Conservation (phyloP, 1,140 invertebrate genomes). For the Sitophilus oryzae region DNA sequence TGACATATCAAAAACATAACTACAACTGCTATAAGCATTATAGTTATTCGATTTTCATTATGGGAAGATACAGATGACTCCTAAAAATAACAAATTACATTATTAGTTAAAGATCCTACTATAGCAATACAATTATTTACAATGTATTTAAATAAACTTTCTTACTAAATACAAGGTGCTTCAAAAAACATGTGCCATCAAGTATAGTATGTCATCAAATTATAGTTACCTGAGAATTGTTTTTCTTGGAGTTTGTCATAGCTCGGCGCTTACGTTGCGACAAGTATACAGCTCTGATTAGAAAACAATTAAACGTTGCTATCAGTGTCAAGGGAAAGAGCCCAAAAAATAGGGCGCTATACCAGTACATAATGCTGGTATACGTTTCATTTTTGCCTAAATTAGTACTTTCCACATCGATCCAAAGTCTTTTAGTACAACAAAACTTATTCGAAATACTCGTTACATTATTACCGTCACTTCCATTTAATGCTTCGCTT, state of each 20-base stretch:
- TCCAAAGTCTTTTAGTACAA: conserved; percentile 26
- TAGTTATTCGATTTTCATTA: conserved; percentile 68
- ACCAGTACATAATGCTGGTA: conserved; percentile 59
- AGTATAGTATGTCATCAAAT: too few species aligned
- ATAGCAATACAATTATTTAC: too few species aligned
- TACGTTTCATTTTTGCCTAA: conserved; percentile 54
- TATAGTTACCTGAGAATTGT: conserved; percentile 44
- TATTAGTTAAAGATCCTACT: too few species aligned
- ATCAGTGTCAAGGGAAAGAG: conserved; percentile 61
- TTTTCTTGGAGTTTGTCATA: conserved; percentile 45
- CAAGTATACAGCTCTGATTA: conserved; percentile 60
- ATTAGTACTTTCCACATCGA: conserved; percentile 34
- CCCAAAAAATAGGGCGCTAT: conserved; percentile 59
- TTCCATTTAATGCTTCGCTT: neutral
- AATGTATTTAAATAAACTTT: too few species aligned
- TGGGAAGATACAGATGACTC: conserved; percentile 31
- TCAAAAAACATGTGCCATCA: too few species aligned
- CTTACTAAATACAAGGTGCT: too few species aligned
- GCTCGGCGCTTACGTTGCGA: conserved; percentile 49
- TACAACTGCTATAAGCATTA: conserved; percentile 70
- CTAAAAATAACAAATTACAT: conserved; percentile 15
- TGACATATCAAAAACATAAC: conserved; percentile 70
- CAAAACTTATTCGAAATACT: conserved; percentile 21
- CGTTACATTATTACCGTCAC: conserved; percentile 1
- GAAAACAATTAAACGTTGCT: conserved; percentile 66